Evolutionary conservation across 2,797 vertebrate genomes (phyloP), one percentile per base, ranked within the genome.

Genomic region (Helarctos malayanus): DNA sequence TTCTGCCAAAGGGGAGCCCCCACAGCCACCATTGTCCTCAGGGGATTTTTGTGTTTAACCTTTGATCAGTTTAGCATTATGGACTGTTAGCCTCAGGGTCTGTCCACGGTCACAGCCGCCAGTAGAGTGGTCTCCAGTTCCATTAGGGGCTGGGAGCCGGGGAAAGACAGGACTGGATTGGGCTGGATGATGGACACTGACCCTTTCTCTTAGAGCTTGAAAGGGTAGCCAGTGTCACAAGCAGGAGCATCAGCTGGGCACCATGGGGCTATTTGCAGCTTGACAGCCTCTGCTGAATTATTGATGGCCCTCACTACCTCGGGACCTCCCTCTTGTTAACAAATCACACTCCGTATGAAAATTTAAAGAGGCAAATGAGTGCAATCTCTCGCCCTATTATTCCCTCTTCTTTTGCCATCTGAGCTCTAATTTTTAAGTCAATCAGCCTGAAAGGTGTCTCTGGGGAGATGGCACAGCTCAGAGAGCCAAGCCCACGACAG

Each of bases 281-380:
- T 95, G 97, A 94, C 96, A 97, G 95, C 98, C 15, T 96, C 92
- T 96, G 80, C 68, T 98, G 92, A 98, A 98, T 98, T 97, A 98
- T 97, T 98, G 94, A 98, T 95, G 86, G 4, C 10, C 81, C 63
- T 65, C 63, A 0, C 92, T 83, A 78, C 83, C 85, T 78, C 1
- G 7, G 86, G 92, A 89, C 97, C 75, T 49, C 88, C 92, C 86
- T 94, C 0, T 0, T 73, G 93, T 98, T 94, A 94, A 89, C 93
- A 97, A 82, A 96, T 95, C 73, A 2, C 86, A 73, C 57, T 92
- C 78, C 12, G 23, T 90, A 97, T 95, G 94, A 98, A 96, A 93
- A 95, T 94, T 97, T 98, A 3, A 98, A 94, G 63, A 93, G 78
- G 59, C 88, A 95, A 96, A 97, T 93, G 92, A 92, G 90, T 84